A percentile compares a stretch with the other conserved stretches of the same genome.
Evolutionary conservation across 2,113 vertebrate genomes (phyloP).

Genomic region (Amblyornis subalaris): DNA sequence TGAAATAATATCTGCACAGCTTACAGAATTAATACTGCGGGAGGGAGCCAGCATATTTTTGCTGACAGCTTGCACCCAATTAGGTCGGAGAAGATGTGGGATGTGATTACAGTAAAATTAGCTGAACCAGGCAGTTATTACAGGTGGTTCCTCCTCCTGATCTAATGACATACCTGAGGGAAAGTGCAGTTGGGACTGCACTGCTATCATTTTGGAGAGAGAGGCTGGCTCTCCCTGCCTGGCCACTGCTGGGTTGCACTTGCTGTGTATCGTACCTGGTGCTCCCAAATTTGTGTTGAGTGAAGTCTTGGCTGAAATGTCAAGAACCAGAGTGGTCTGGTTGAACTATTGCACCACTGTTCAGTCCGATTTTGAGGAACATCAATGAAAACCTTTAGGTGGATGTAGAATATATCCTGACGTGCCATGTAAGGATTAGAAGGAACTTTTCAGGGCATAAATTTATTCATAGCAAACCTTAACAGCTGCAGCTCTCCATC

Average conservation of each 20-base stretch:
- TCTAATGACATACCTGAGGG: neutral
- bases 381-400: neutral
- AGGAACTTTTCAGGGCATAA: neutral
- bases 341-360: neutral
- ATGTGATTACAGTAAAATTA: neutral
- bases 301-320: neutral
- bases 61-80: neutral
- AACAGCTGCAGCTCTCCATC: neutral
- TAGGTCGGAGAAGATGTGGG: neutral
- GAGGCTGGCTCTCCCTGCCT: neutral
- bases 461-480: neutral
- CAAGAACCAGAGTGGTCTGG: neutral
- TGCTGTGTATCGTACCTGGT: neutral
- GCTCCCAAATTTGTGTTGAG: neutral
- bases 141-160: neutral
- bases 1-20: neutral
- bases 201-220: neutral
- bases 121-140: neutral
- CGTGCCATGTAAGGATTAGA: neutral
- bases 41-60: neutral
- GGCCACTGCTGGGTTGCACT: neutral
- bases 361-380: neutral
- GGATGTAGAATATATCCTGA: neutral
- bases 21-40: neutral
- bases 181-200: rapidly evolving